Base-by-base conservation (phyloP, 2,888 invertebrate genomes). In the Xylota segnis region DNA sequence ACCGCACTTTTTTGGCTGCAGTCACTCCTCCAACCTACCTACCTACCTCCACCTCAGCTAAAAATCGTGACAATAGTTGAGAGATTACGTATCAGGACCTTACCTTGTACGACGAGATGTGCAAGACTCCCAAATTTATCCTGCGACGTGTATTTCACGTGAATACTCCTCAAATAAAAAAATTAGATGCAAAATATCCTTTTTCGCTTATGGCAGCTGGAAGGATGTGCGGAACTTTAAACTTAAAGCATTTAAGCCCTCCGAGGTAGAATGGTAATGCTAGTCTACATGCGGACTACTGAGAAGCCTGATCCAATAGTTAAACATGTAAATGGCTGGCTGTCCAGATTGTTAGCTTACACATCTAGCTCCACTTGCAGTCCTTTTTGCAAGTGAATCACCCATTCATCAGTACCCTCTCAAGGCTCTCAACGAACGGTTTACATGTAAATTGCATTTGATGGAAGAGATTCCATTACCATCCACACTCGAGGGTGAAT, bases 361-460 rank as follows among this genome's bases (percentile, higher is more conserved):
- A 59, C 43, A 14, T 32, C 52, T 37, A 16, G 32, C 16, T 37
- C 45, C 37, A 32, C 6, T 27, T 14, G 5, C 34, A 58, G 14
- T n/a, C 10, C 23, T 10, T 37, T 37, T 32, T 5, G 7, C 2
- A 40, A 16, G 23, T n/a, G 29, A 43, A 29, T 27, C 29, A 6
- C 18, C 9, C 43, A 9, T 32, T n/a, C 18, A 5, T 7, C 34
- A 9, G 5, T 14, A 6, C 7, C 29, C 43, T 14, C 14, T 23
- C 18, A 3, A 2, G 9, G 6, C 45, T 18, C 2, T 16, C n/a
- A 58, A 23, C 52, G 9, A 37, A 32, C 37, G 29, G 47, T 45
- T 82, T 50, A 76, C 82, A 82, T 83, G 66, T 65, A 83, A 71
- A 71, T 76, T 76, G 58, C 82, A 70, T 83, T 71, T 50, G 47